A percentile compares a stretch with the other conserved stretches of the same genome.
Conservation (phyloP, 2,797 vertebrate genomes). For the Okamejei kenojei region DNA sequence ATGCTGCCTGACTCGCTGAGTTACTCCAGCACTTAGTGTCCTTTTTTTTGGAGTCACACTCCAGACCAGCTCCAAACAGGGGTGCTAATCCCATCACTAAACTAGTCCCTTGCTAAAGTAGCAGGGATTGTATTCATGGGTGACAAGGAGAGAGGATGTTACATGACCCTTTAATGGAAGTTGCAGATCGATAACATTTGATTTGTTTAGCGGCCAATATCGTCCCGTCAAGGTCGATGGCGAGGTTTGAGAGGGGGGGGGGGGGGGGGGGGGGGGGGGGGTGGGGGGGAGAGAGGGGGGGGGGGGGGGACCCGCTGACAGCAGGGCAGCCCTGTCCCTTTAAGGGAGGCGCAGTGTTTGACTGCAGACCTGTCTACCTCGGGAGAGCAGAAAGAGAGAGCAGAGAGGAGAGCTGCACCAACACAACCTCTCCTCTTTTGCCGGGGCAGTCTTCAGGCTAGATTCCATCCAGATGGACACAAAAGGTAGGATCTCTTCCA, state of each 20-base stretch:
- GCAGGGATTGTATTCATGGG: too few relatives aligned
- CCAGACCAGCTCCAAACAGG: neutral
- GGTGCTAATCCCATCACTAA: neutral
- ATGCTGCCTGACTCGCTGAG: neutral
- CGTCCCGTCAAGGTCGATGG: neutral
- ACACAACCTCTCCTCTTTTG: neutral
- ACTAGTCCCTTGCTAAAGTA: neutral
- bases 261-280: too few relatives aligned
- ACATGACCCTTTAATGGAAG: neutral
- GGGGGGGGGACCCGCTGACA: too few relatives aligned
- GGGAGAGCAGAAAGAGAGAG: neutral
- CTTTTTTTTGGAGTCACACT: neutral
- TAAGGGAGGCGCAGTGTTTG: neutral
- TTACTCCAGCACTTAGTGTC: neutral
- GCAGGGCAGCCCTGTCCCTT: neutral
- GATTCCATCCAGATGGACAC: conserved; percentile 5
- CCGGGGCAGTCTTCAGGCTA: neutral
- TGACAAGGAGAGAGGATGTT: neutral
- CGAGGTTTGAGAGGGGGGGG: too few relatives aligned
- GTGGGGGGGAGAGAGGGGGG: too few relatives aligned
- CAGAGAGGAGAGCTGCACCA: neutral
- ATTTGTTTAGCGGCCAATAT: neutral
- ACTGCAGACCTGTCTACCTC: neutral
- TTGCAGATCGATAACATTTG: neutral
- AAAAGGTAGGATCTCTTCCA: neutral